These are phyloP conservation scores for Trachymyrmex septentrionalis DNA, from an alignment of 1,140 invertebrate genomes.

Conservation along the genomic window DNA sequence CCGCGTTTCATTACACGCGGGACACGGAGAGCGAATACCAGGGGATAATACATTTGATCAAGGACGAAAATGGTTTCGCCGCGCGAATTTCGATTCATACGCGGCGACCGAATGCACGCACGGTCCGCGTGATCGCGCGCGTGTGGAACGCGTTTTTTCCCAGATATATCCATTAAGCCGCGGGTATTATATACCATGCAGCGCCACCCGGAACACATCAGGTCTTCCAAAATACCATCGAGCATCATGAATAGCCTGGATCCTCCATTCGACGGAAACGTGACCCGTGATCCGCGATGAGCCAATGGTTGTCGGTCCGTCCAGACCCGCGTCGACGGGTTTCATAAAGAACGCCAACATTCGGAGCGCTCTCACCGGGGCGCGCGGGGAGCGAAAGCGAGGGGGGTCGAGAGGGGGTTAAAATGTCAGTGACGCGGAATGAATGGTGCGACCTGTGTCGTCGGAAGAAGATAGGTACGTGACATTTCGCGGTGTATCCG, in stretches of 20 bases:
- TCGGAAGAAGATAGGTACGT: conserved; percentile 75
- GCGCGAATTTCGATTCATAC: conserved; percentile 55
- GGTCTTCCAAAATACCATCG: conserved; percentile 49
- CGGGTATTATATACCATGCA: conserved; percentile 46
- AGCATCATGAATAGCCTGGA: conserved; percentile 46
- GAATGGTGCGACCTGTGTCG: conserved; percentile 72
- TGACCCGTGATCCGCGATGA: conserved; percentile 58
- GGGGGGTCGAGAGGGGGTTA: neutral
- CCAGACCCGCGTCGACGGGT: conserved; percentile 1
- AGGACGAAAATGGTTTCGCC: conserved; percentile 48
- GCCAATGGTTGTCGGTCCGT: conserved; percentile 41
- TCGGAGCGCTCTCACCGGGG: conserved; percentile 13
- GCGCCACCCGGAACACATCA: neutral
- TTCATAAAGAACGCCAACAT: conserved; percentile 67
- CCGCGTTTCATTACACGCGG: conserved; percentile 42
- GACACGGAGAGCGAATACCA: conserved; percentile 21
- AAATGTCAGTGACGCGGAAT: conserved; percentile 77
- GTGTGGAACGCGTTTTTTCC: conserved; percentile 37
- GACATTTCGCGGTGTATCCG: conserved; percentile 79
- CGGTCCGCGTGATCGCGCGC: conserved; percentile 9
- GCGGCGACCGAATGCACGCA: conserved; percentile 27
- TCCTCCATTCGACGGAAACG: conserved; percentile 53
- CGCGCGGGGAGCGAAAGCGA: neutral
- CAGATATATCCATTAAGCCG: conserved; percentile 55
- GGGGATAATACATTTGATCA: conserved; percentile 61